These are phyloP conservation scores for Dicrurus megarhynchus DNA, from an alignment of 2,113 vertebrate species.

Conservation along the genomic window DNA sequence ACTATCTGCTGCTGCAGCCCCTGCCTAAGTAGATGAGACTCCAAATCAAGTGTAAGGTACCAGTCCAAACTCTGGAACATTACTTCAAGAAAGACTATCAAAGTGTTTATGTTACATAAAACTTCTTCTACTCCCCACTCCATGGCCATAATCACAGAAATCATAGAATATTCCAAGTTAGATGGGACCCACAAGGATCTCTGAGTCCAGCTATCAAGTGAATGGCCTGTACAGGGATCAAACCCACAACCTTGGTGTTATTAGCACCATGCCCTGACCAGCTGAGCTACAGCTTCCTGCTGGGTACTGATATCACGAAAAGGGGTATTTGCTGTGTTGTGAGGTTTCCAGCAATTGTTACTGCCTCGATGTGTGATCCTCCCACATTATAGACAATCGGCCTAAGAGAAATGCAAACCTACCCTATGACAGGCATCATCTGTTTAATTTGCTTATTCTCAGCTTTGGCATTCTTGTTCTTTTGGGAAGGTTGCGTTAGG, in stretches of 20 bases:
- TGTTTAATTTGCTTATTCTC: not conserved
- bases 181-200: not conserved
- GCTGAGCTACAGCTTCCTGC: not conserved
- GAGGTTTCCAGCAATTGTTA: not conserved
- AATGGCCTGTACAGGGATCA: not conserved
- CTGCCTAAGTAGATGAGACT: not conserved
- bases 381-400: not conserved
- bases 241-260: too few relatives aligned
- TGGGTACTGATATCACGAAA: not conserved
- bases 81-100: not conserved
- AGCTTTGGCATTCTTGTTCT: not conserved
- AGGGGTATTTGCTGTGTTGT: not conserved
- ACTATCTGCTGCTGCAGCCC: not conserved
- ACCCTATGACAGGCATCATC: not conserved
- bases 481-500: not conserved
- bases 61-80: not conserved
- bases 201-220: rapidly evolving
- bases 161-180: not conserved
- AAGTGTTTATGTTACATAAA: not conserved
- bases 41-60: not conserved
- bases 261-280: not conserved
- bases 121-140: not conserved
- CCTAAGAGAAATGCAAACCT: not conserved
- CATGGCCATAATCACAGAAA: not conserved
- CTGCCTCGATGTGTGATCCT: not conserved